These are phyloP conservation scores for Syngnathoides biaculeatus DNA, from an alignment of 2,113 vertebrate genomes.

Conservation along the genomic window DNA sequence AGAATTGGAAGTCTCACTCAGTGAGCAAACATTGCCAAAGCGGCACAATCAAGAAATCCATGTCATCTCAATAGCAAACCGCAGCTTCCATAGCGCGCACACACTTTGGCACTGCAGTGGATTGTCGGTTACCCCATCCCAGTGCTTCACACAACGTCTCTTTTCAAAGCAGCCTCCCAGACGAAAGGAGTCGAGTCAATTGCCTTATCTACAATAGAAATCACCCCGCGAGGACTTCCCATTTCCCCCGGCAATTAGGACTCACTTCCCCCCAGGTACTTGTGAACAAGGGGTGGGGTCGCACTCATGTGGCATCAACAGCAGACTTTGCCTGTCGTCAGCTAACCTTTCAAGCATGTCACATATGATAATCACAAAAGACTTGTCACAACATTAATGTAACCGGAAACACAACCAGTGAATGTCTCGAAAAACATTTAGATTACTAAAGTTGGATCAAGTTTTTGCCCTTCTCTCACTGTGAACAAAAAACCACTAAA, in stretches of 20 bases:
- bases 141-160: conserved; percentile 48
- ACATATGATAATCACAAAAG: conserved; percentile 5
- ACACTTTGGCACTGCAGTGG: conserved; percentile 33
- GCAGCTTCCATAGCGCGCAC: conserved; percentile 3
- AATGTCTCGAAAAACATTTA: conserved; percentile 9
- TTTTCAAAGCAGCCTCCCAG: conserved; percentile 52
- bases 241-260: conserved; percentile 60
- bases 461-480: conserved; percentile 10
- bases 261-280: conserved; percentile 42
- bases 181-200: conserved; percentile 60
- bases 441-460: conserved; percentile 17
- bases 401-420: conserved; percentile 1
- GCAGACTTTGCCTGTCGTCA: conserved; percentile 25
- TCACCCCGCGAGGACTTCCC: conserved; percentile 45
- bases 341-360: background rate
- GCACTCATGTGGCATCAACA: conserved; percentile 9
- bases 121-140: conserved; percentile 36
- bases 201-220: conserved; percentile 59
- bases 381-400: background rate
- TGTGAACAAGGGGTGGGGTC: conserved; percentile 28
- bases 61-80: conserved; percentile 45
- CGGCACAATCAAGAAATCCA: conserved; percentile 35
- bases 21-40: conserved; percentile 19
- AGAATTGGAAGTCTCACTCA: conserved; percentile 30
- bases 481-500: conserved; percentile 38